A percentile compares a stretch with the other conserved stretches of the same genome.
Conservation (phyloP, 2,113 vertebrate genomes). For the Cephalopterus ornatus region DNA sequence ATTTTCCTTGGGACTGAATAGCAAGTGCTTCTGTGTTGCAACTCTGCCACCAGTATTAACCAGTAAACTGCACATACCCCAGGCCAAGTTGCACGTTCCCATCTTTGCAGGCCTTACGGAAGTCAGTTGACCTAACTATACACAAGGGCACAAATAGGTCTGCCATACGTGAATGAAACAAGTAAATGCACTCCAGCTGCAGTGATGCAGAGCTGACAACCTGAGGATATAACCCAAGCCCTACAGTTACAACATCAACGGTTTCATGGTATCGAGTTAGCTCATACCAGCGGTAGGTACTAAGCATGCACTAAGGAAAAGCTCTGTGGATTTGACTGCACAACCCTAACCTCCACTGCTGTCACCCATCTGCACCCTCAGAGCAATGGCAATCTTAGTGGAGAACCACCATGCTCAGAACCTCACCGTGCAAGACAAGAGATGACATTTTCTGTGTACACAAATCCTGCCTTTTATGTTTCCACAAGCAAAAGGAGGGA, state of each 20-base stretch:
- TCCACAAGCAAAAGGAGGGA: background rate
- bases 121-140: background rate
- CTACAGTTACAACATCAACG: background rate
- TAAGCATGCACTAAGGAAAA: background rate
- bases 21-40: background rate
- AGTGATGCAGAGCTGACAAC: background rate
- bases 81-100: background rate
- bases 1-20: background rate
- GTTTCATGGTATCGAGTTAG: background rate
- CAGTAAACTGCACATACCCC: background rate
- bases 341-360: background rate
- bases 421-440: background rate
- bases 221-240: background rate
- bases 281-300: background rate
- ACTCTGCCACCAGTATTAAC: background rate
- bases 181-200: background rate
- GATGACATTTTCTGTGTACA: background rate
- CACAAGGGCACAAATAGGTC: background rate
- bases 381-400: background rate
- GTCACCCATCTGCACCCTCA: background rate
- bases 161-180: background rate
- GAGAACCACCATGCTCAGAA: background rate
- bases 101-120: background rate
- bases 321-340: background rate
- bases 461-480: background rate